Evolutionary conservation across 1,140 invertebrate genomes (phyloP).

Genomic region (Drosophila orena): DNA sequence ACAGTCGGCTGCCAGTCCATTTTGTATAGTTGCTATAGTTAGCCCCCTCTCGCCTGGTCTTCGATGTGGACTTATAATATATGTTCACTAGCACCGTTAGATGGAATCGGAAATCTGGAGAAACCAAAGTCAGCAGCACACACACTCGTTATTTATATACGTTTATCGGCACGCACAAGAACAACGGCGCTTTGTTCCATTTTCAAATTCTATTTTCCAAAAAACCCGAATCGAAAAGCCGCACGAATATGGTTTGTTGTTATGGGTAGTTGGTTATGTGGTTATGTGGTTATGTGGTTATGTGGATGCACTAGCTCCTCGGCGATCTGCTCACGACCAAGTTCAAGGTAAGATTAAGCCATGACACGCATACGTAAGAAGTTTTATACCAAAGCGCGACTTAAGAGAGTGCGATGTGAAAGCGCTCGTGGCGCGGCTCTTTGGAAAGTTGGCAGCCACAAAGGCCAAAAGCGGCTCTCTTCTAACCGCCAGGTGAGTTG

Average conservation of each 20-base stretch:
- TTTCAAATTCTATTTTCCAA: conserved; percentile 28
- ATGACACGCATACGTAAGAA: conserved; percentile 84
- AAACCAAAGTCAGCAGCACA: conserved; percentile 33
- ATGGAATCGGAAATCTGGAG: conserved; percentile 33
- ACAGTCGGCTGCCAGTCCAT: conserved; percentile 66
- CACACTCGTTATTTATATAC: conserved; percentile 56
- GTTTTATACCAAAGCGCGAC: conserved; percentile 76
- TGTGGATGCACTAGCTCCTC: conserved; percentile 26
- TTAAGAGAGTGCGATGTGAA: conserved; percentile 70
- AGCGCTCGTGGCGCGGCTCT: conserved; percentile 53
- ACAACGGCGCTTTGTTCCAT: conserved; percentile 77
- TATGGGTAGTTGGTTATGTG: not conserved
- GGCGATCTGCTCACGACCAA: conserved; percentile 78
- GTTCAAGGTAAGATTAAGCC: conserved; percentile 85
- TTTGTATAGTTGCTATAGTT: not conserved
- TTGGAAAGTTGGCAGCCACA: conserved; percentile 62
- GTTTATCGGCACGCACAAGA: conserved; percentile 67
- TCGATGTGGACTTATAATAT: conserved; percentile 7
- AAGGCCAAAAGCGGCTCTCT: conserved; percentile 24
- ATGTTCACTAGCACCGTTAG: conserved; percentile 52
- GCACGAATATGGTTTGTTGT: not conserved
- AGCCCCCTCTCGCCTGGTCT: not conserved
- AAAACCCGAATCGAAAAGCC: conserved; percentile 24
- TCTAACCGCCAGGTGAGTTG: not conserved
- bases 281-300: not conserved